Conservation (phyloP, 2,888 invertebrate species). For the Orchesellides sinensis region DNA sequence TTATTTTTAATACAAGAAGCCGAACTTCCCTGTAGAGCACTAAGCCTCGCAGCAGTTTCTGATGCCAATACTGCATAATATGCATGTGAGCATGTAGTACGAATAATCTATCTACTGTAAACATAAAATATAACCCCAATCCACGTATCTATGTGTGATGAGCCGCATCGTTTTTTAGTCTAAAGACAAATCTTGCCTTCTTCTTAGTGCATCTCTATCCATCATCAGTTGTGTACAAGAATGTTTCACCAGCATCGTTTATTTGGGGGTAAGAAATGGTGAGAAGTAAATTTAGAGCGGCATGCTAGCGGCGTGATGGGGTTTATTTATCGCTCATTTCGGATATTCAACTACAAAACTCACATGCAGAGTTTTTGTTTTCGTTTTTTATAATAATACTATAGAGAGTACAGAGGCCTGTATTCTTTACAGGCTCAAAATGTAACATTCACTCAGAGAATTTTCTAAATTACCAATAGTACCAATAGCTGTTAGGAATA, state of each 20-base stretch:
- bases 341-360: constrained; percentile 49
- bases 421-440: no score
- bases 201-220: constrained; percentile 15
- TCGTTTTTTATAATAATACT: background rate
- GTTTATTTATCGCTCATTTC: constrained; percentile 45
- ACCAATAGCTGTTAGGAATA: no score
- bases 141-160: constrained; percentile 23
- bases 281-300: constrained; percentile 45
- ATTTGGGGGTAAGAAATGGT: constrained; percentile 35
- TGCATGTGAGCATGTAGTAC: background rate
- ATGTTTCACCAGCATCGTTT: background rate
- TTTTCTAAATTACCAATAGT: no score
- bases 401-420: no score
- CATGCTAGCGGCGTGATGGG: constrained; percentile 47
- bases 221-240: constrained; percentile 2
- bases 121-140: no score
- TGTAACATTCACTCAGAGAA: no score
- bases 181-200: constrained; percentile 3
- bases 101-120: no score
- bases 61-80: background rate
- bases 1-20: constrained; percentile 60
- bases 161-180: constrained; percentile 46
- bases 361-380: constrained; percentile 65
- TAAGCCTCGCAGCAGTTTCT: constrained; percentile 42
- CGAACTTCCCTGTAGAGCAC: constrained; percentile 47